Evolutionary conservation across 2,113 vertebrate species (phyloP).

Genomic region (Oostethus manadensis): DNA sequence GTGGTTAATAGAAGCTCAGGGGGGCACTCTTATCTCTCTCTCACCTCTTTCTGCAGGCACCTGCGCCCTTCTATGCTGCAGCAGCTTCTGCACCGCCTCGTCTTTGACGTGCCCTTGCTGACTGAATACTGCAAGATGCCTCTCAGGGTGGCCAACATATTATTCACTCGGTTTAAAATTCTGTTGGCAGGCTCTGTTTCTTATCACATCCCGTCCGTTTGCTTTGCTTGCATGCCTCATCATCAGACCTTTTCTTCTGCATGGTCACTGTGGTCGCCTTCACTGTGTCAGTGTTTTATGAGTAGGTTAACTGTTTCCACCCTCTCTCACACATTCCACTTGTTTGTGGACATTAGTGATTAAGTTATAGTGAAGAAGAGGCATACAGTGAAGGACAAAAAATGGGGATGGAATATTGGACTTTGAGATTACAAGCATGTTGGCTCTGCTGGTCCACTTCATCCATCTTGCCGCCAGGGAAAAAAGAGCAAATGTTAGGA

Average conservation of each 20-base stretch:
- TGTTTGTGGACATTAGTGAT: slow-evolving; percentile 20
- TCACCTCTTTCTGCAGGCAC: slow-evolving; percentile 71
- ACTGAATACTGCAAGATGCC: slow-evolving; percentile 98
- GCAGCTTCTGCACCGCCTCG: slow-evolving; percentile 88
- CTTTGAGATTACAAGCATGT: slow-evolving; percentile 44
- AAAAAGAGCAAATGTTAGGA: slow-evolving; percentile 15
- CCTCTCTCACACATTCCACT: background rate
- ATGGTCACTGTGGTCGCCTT: background rate
- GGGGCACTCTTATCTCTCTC: slow-evolving; percentile 37
- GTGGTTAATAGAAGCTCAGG: slow-evolving; percentile 2
- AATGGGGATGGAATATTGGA: slow-evolving; percentile 24
- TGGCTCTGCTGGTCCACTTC: slow-evolving; percentile 24
- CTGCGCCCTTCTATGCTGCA: slow-evolving; percentile 95
- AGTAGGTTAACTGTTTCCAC: background rate
- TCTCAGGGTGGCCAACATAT: slow-evolving; percentile 80
- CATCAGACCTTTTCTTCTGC: background rate
- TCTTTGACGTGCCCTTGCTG: slow-evolving; percentile 95
- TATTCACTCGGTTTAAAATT: slow-evolving; percentile 11
- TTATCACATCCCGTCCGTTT: background rate
- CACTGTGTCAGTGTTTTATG: background rate
- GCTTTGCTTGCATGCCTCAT: background rate
- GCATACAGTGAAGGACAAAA: slow-evolving; percentile 18
- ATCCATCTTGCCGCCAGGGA: slow-evolving; percentile 31
- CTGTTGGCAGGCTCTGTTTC: slow-evolving; percentile 1
- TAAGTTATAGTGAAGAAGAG: slow-evolving; percentile 3